phyloP scores from a whole-genome alignment of 2,797 vertebrate species.

The Phyllotis vaccarum region DNA sequence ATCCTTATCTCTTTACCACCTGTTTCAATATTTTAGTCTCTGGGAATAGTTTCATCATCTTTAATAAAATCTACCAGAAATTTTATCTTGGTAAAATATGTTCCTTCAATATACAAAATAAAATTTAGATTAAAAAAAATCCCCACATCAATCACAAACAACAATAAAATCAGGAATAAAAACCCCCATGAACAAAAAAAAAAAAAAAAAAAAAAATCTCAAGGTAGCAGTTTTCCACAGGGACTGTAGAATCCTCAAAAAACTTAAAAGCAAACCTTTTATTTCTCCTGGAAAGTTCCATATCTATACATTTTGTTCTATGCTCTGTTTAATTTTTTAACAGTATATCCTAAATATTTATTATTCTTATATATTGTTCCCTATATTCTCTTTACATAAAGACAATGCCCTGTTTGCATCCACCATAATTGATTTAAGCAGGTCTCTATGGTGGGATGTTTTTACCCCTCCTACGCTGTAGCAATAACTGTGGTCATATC shows the following conservation, averaged over 20 bases:
- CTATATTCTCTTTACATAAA: not conserved
- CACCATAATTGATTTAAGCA: not conserved
- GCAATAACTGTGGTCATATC: not conserved
- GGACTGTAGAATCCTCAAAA: not conserved
- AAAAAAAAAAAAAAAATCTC: not conserved
- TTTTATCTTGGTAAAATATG: not conserved
- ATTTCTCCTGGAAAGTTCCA: not conserved
- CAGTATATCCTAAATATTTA: not conserved
- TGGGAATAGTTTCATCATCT: not conserved
- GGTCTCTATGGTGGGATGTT: not conserved
- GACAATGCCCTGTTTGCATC: not conserved
- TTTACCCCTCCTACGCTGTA: not conserved
- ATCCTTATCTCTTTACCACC: not conserved
- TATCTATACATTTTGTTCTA: not conserved
- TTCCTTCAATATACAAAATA: not conserved
- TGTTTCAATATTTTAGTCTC: not conserved
- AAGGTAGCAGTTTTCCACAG: constrained; percentile 4
- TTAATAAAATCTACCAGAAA: not conserved
- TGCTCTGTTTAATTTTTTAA: not conserved
- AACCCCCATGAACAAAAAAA: no score
- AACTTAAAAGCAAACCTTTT: not conserved
- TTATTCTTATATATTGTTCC: not conserved
- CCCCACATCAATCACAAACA: not conserved
- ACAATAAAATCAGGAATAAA: not conserved
- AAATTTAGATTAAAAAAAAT: not conserved